Base-by-base conservation (phyloP, 1,140 invertebrate genomes). In the Diprion similis region DNA sequence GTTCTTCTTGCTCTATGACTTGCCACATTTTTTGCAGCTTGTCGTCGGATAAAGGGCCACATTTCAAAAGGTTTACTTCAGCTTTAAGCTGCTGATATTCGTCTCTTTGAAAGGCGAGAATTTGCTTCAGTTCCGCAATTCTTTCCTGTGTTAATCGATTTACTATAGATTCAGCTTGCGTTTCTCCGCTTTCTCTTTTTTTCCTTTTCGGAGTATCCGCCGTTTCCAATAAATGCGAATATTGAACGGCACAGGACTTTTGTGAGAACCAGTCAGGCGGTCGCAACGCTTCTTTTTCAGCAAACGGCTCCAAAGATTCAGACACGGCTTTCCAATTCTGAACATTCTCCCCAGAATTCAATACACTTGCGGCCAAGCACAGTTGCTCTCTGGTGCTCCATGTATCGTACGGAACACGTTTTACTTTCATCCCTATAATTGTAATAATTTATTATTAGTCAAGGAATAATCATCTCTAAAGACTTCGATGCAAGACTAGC, bases 281-380 rank as follows among this genome's bases (percentile, higher is more conserved):
- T 73, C 95, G 86, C 73, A 77, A 17, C 1, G 79, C 76, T 68
- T 93, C 92, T 71, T 91, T 90, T 79, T 97, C 95, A 0, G 92
- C 91, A 79, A 91, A 93, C 73, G 88, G 92, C 88, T 92, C 95
- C 78, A 92, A 89, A 73, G 89, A 93, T 75, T 96, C 89, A 48
- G 95, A 96, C 0, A 98, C 96, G 0, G 94, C 95, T 83, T 96
- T 96, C 96, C 96, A 98, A 84, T 98, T 98, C 86, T 97, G 96
- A 59, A 15, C n/a, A 17, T 13, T 59, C 85, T 98, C 96, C 0
- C 96, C 96, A 86, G 94, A 96, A 79, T 94, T 91, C 1, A 93
- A 88, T 0, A 98, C 96, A 24, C 95, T 94, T 1, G 95, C 96
- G 0, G 95, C 96, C 59, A 98, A 84, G 78, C 93, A 95, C 76